A percentile compares a stretch with the other conserved stretches of the same genome.
These are phyloP conservation scores for Neuroterus valhalla DNA, from an alignment of 1,140 invertebrate species.

Conservation along the genomic window DNA sequence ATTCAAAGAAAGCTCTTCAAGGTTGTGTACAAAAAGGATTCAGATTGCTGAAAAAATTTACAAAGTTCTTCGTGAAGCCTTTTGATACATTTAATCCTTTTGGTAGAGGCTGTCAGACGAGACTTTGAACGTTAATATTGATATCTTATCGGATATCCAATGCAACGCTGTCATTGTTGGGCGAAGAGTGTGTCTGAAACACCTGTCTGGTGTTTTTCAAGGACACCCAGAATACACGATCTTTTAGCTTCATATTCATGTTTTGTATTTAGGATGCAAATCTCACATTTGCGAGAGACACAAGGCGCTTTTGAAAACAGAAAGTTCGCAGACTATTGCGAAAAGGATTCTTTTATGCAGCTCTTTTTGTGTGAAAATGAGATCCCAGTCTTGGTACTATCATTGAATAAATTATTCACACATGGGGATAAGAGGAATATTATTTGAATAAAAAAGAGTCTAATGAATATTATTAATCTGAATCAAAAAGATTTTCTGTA, in stretches of 20 bases:
- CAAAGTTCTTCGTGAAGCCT: background rate
- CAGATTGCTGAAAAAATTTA: background rate
- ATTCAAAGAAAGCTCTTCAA: too few relatives aligned
- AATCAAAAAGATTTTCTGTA: too few relatives aligned
- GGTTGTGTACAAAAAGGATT: too few relatives aligned
- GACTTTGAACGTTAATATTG: conserved; percentile 26
- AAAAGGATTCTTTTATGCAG: conserved; percentile 10
- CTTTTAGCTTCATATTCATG: conserved; percentile 10
- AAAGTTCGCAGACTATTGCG: conserved; percentile 15
- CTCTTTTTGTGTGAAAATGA: background rate
- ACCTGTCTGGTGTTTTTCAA: conserved; percentile 7
- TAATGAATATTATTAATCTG: background rate
- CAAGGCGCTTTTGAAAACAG: background rate
- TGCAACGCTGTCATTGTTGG: conserved; percentile 1
- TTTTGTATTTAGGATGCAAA: conserved; percentile 19
- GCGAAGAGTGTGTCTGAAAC: conserved; percentile 10
- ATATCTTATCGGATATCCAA: conserved; percentile 18
- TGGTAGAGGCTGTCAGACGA: background rate
- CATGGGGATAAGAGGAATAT: background rate
- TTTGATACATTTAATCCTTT: background rate
- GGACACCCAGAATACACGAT: conserved; percentile 5
- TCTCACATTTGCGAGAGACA: conserved; percentile 9
- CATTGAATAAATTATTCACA: background rate
- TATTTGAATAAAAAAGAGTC: background rate
- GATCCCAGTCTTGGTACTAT: background rate